Evolutionary conservation across 2,797 vertebrate genomes (phyloP).

Genomic region (Acanthurus lineatus): DNA sequence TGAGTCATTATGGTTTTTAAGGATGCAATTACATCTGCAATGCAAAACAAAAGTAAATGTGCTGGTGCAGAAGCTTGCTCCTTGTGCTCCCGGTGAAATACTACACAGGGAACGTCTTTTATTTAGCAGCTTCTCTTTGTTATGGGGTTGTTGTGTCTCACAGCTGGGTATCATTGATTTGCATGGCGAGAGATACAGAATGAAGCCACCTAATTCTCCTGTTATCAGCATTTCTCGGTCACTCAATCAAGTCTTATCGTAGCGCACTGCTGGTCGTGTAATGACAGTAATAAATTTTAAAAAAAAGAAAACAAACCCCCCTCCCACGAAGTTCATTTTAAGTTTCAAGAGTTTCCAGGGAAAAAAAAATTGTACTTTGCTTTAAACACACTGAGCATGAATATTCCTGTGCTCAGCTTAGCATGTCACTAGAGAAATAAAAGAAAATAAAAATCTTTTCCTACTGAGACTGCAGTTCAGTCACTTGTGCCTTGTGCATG

Average conservation of each 20-base stretch:
- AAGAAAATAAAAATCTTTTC: not conserved
- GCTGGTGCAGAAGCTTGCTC: slow-evolving; percentile 13
- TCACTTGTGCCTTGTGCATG: not conserved
- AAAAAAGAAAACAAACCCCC: slow-evolving; percentile 36
- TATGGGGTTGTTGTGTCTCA: slow-evolving; percentile 62
- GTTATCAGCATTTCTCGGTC: slow-evolving; percentile 80
- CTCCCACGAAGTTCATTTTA: slow-evolving; percentile 64
- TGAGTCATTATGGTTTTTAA: slow-evolving; percentile 47
- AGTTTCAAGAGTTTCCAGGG: slow-evolving; percentile 49
- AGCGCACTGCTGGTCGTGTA: slow-evolving; percentile 69
- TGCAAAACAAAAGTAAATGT: slow-evolving; percentile 37
- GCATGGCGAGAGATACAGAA: slow-evolving; percentile 80
- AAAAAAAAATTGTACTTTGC: slow-evolving; percentile 2
- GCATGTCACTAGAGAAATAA: not conserved
- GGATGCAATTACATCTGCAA: slow-evolving; percentile 60
- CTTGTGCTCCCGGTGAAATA: slow-evolving; percentile 43
- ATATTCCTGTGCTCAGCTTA: slow-evolving; percentile 7
- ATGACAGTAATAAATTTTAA: slow-evolving; percentile 79
- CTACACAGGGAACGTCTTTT: slow-evolving; percentile 46
- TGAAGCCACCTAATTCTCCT: slow-evolving; percentile 70
- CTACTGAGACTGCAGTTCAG: slow-evolving; percentile 1
- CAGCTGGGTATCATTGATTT: slow-evolving; percentile 81
- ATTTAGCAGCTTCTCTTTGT: slow-evolving; percentile 55
- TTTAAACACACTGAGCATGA: slow-evolving; percentile 8
- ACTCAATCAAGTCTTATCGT: slow-evolving; percentile 80